Evolutionary conservation across 2,113 vertebrate species (phyloP).

Genomic region (Oryzias woworae): DNA sequence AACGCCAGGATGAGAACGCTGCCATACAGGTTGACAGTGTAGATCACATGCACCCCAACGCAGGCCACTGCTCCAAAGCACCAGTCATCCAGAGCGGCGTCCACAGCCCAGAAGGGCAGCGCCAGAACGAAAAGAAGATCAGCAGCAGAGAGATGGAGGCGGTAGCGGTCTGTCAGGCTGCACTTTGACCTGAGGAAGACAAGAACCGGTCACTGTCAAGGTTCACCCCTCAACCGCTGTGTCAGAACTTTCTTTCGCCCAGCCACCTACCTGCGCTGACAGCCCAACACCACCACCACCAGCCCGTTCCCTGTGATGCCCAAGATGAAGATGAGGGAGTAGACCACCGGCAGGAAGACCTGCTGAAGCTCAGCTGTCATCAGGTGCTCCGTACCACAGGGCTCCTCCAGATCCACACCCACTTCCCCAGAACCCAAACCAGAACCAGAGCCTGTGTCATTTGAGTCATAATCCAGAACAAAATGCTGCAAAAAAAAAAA

Average conservation of each 20-base stretch:
- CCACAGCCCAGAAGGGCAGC: constrained; percentile 95
- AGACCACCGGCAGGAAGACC: constrained; percentile 91
- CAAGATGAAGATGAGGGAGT: constrained; percentile 89
- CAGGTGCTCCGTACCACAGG: constrained; percentile 79
- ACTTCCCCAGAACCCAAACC: constrained; percentile 83
- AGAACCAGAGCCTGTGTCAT: constrained; percentile 81
- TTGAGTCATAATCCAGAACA: constrained; percentile 53
- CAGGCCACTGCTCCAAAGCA: constrained; percentile 87
- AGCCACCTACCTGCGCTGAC: constrained; percentile 83
- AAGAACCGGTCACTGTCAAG: background rate
- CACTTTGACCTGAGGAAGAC: constrained; percentile 78
- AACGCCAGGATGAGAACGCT: constrained; percentile 97
- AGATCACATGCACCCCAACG: constrained; percentile 89
- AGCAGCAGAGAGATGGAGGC: constrained; percentile 94
- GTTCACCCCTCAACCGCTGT: background rate
- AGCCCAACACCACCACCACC: constrained; percentile 95
- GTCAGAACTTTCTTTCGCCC: background rate
- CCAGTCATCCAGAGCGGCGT: constrained; percentile 86
- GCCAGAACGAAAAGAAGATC: constrained; percentile 96
- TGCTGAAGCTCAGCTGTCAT: constrained; percentile 84
- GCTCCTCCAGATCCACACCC: constrained; percentile 76
- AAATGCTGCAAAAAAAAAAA: constrained; percentile 63
- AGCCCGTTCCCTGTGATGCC: constrained; percentile 94
- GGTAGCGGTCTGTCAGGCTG: constrained; percentile 93
- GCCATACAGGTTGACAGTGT: constrained; percentile 96